Conservation (phyloP, 2,888 invertebrate species). For the Tenthredo scrophulariae region DNA sequence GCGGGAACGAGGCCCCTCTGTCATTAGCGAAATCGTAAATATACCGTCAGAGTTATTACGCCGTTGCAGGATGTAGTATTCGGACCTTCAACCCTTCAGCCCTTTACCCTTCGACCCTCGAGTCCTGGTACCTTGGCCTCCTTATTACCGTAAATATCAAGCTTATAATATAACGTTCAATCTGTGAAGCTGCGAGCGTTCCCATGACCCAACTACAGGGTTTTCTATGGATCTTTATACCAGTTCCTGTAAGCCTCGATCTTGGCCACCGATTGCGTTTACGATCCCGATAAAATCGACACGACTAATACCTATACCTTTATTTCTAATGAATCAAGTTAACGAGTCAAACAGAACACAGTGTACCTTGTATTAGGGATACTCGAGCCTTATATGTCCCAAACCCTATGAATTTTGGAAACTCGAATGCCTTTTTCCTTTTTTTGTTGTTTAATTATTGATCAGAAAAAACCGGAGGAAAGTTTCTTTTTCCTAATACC, state of each 20-base stretch:
- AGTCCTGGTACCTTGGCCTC: neutral
- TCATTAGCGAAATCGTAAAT: constrained; percentile 39
- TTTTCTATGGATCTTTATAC: neutral
- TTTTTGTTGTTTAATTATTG: too few relatives aligned
- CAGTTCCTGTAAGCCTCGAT: constrained; percentile 1
- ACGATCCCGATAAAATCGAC: constrained; percentile 32
- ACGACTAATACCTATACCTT: neutral
- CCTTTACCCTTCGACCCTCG: neutral
- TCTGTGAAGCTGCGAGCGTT: constrained; percentile 1
- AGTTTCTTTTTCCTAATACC: neutral
- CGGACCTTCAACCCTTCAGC: constrained; percentile 24
- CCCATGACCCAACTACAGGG: neutral
- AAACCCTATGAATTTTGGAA: neutral
- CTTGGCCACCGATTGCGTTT: constrained; percentile 24
- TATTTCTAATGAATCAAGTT: constrained; percentile 25
- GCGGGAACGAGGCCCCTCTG: neutral
- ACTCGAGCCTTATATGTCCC: too few relatives aligned
- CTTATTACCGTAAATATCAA: constrained; percentile 43
- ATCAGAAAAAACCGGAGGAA: neutral
- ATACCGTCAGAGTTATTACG: constrained; percentile 11
- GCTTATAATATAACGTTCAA: constrained; percentile 33
- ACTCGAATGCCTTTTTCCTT: neutral
- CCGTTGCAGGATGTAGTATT: neutral
- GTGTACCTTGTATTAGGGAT: neutral
- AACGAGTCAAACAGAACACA: neutral